Conservation (phyloP, 2,113 vertebrate species). For the Cariama cristata region DNA sequence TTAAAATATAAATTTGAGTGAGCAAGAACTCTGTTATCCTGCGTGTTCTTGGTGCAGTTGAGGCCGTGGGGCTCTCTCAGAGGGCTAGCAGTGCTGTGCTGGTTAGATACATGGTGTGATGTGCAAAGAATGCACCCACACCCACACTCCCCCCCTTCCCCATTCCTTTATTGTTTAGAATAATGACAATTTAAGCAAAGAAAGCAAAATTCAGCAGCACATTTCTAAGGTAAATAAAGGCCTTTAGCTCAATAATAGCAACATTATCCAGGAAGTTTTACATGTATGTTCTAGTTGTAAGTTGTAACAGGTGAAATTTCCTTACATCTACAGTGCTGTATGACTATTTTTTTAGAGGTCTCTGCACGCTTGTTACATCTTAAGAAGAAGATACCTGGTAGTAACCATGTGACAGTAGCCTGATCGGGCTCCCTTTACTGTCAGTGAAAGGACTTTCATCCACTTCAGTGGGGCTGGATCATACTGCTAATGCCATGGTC, state of each 20-base stretch:
- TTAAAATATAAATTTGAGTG: neutral
- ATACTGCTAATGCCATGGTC: neutral
- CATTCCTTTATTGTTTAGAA: neutral
- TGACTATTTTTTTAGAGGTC: neutral
- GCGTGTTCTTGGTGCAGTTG: neutral
- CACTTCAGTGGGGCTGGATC: neutral
- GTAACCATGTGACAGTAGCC: neutral
- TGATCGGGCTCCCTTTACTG: neutral
- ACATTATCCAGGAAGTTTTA: neutral
- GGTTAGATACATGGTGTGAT: neutral
- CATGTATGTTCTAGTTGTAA: neutral
- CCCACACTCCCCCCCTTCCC: no score
- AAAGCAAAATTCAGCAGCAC: neutral
- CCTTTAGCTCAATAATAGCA: neutral
- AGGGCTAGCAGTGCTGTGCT: neutral
- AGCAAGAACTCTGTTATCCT: neutral
- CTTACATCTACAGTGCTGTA: neutral
- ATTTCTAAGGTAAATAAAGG: neutral
- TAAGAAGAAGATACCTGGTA: neutral
- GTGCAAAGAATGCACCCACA: neutral
- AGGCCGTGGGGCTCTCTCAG: neutral
- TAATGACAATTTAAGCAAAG: neutral
- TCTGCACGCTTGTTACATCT: neutral
- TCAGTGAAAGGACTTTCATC: neutral
- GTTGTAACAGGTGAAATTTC: neutral